Evolutionary conservation across 2,888 invertebrate species (phyloP).

Genomic region (Melangyna quadrimaculata): DNA sequence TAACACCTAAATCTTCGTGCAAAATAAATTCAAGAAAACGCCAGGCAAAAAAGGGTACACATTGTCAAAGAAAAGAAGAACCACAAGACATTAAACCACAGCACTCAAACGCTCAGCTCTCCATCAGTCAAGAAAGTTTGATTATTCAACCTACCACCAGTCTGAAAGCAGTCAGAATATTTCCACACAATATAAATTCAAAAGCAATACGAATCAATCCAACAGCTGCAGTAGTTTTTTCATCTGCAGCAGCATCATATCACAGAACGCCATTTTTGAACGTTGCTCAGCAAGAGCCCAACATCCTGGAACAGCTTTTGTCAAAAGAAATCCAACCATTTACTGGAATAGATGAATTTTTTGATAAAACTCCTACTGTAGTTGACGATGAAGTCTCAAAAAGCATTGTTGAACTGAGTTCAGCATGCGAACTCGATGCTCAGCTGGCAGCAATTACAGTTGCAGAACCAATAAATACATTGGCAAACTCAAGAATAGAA

Average conservation of each 20-base stretch:
- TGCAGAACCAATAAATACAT: not conserved
- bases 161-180: not conserved
- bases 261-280: conserved; percentile 23
- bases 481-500: not conserved
- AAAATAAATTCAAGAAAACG: conserved; percentile 3
- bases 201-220: conserved; percentile 1
- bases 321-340: not conserved
- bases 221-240: conserved; percentile 18
- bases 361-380: not conserved
- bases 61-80: not conserved
- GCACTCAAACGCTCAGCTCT: not conserved
- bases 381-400: not conserved
- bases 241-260: conserved; percentile 19
- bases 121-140: not conserved
- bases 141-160: not conserved
- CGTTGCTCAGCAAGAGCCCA: not conserved
- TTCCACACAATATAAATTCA: conserved; percentile 1
- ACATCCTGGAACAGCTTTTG: conserved; percentile 3
- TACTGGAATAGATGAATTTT: not conserved
- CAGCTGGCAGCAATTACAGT: not conserved
- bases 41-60: not conserved
- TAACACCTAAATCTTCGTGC: not conserved
- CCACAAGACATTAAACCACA: not conserved
- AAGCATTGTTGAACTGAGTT: not conserved
- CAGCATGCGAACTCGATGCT: not conserved